Evolutionary conservation across 2,888 invertebrate genomes (phyloP), one percentile per base, ranked within the genome.

Genomic region (Artemia sp.): DNA sequence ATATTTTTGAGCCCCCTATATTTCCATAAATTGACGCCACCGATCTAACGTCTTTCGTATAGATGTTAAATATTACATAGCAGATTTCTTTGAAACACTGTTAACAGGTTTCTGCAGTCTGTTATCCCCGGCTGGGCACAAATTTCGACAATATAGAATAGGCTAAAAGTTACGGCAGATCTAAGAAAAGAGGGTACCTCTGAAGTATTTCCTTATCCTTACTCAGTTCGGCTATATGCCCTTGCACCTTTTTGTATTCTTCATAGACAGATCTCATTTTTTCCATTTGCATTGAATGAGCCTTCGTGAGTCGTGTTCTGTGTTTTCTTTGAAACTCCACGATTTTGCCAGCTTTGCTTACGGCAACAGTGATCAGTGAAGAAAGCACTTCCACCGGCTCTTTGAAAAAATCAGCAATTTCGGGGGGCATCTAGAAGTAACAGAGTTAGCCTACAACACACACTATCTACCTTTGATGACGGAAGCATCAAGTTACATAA

Each of bases 331-430:
- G 64, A 58, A 58, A 58, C 10, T 58, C 64, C 14, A 19, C 24
- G 8, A 58, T 58, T 10, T 10, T 58, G 14, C 14, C 11, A 9
- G n/a, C 14, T 24, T 58, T 58, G 10, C 64, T 58, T 58, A 58
- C n/a, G 8, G 64, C 64, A 19, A 19, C 64, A n/a, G 64, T 58
- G n/a, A 58, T 58, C 14, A 24, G n/a, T 9, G 64, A 58, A 9
- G 64, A 58, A 24, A 58, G 24, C 8, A 58, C 64, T 10, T 58
- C 64, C 8, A 58, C 11, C 2, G 64, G 64, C 14, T 58, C 64
- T 58, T 58, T 58, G 64, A 58, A 58, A 24, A 58, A 58, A 9
- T 58, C 64, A 10, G 64, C 64, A 58, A 58, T 10, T 24, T 58
- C 14, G 14, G 64, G 64, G 14, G 10, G 14, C 64, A 58, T 58